Conservation (phyloP, 2,113 vertebrate genomes). For the Fregata magnificens region DNA sequence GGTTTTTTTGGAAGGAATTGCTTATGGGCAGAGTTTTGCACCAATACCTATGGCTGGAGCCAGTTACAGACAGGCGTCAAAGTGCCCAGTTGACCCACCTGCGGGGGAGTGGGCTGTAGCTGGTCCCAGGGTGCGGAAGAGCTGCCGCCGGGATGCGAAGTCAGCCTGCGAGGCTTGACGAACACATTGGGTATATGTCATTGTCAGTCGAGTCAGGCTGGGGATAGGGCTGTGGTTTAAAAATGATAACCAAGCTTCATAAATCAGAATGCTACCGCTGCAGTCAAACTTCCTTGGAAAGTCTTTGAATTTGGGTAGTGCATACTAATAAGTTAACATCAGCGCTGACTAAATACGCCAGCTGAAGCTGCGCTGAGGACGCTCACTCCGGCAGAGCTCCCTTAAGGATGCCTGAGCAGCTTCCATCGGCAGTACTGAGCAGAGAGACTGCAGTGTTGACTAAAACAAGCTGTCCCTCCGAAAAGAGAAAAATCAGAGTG, state of each 20-base stretch:
- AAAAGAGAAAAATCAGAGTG: not conserved
- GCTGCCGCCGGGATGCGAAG: accelerated
- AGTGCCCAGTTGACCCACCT: not conserved
- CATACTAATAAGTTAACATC: constrained; percentile 40
- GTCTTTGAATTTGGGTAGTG: constrained; percentile 65
- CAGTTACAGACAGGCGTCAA: not conserved
- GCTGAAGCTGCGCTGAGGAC: not conserved
- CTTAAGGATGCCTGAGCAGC: not conserved
- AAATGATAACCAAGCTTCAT: constrained; percentile 56
- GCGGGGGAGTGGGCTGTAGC: not conserved
- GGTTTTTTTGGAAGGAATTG: not conserved
- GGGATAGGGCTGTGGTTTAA: constrained; percentile 11
- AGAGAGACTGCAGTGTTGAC: not conserved
- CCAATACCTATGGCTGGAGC: not conserved
- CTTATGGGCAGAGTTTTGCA: not conserved
- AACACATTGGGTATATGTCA: not conserved
- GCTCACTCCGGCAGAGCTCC: not conserved
- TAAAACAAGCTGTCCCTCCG: not conserved
- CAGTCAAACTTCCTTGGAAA: constrained; percentile 65
- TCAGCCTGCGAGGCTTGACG: not conserved
- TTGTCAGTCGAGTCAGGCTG: constrained; percentile 38
- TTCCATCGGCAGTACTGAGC: not conserved
- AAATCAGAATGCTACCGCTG: constrained; percentile 52
- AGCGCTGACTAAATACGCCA: not conserved
- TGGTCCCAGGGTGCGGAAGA: not conserved